Percentiles rank a stretch among this genome's conserved stretches.
phyloP scores from a whole-genome alignment of 2,888 invertebrate genomes.

The Cataglyphis altisquamis region DNA sequence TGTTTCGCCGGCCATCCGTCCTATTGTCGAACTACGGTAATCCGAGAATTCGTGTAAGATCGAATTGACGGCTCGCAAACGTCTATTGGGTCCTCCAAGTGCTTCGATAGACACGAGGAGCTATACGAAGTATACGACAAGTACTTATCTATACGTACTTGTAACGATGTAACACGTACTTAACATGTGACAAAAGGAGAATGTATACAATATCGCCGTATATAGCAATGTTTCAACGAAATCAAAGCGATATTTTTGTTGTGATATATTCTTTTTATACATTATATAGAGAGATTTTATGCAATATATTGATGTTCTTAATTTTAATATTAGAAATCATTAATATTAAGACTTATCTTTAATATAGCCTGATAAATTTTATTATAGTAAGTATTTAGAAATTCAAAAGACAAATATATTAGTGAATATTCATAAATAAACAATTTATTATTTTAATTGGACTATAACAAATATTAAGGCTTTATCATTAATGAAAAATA shows the following conservation, averaged over 20 bases:
- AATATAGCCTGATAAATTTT: not conserved
- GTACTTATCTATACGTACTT: conserved; percentile 23
- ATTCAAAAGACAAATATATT: not conserved
- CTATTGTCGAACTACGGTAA: conserved; percentile 48
- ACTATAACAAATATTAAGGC: not conserved
- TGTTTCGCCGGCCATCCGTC: conserved; percentile 39
- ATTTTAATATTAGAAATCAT: not conserved
- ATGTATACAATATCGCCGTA: not conserved
- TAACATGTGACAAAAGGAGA: conserved; percentile 10
- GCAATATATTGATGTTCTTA: not conserved
- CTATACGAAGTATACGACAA: conserved; percentile 23
- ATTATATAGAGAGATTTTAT: not conserved
- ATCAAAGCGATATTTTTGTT: not conserved
- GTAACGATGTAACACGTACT: no score
- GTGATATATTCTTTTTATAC: not conserved
- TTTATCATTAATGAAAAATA: not conserved
- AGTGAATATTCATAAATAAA: not conserved
- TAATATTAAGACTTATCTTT: not conserved
- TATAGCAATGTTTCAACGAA: not conserved
- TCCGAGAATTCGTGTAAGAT: conserved; percentile 53
- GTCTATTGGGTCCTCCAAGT: conserved; percentile 33
- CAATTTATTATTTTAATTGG: not conserved
- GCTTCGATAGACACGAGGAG: conserved; percentile 21
- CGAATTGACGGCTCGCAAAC: conserved; percentile 50
- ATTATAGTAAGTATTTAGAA: not conserved